Evolutionary conservation across 2,888 invertebrate species (phyloP), one percentile per base, ranked within the genome.

Genomic region (Agrilus mali): DNA sequence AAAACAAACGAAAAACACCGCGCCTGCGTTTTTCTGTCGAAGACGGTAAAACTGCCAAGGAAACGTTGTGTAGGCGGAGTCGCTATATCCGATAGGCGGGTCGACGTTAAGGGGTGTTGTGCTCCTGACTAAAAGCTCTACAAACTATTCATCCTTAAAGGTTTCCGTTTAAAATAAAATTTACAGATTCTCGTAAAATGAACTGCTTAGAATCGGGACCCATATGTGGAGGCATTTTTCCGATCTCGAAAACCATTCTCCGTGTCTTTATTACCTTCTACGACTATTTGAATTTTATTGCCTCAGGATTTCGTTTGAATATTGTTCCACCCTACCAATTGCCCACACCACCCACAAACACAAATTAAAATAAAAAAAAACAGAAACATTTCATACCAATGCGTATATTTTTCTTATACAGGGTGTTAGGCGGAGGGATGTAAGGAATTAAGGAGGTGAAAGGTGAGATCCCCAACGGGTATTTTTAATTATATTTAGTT

Each of bases 101-200:
- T 50, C 60, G 58, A 47, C 50, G 53, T 53, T 50, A 54, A 60
- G 64, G 64, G 63, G 59, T 62, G 60, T 60, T 64, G 63, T 61
- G 59, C 61, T 52, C 55, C 58, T 56, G 58, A 63, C 63, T 63
- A 65, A 65, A 62, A 64, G 63, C 63, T 62, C 61, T 54, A 56
- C 60, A 62, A 64, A 61, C 63, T 65, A 65, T 65, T 65, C 63
- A 65, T 65, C 64, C 63, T 59, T 55, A 54, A 60, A 64, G 63
- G 65, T 65, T 64, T 64, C 58, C 61, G 55, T 56, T 55, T 58
- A 55, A 59, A 59, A 60, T 60, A 57, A 60, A 61, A 27, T 27
- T 27, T 27, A 60, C 59, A 55, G 56, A 57, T 55, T 55, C 52
- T 52, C 55, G 45, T 53, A 52, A 55, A 53, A 51, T 53, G 54